Evolutionary conservation across 2,888 invertebrate species (phyloP).

Genomic region (Heteromurus nitidus): DNA sequence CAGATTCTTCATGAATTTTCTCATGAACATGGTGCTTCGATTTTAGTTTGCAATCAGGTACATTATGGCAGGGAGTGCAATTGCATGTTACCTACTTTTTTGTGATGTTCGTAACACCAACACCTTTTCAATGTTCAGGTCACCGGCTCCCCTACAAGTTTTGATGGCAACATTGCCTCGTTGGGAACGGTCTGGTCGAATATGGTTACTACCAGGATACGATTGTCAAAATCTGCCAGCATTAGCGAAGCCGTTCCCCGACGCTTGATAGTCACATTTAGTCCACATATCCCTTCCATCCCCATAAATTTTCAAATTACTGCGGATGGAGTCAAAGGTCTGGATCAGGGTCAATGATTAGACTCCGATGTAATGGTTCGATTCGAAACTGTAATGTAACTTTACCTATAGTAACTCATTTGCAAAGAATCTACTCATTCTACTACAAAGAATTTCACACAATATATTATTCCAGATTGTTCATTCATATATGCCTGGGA

Average conservation of each 20-base stretch:
- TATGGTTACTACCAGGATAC: slow-evolving; percentile 80
- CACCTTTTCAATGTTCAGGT: no score
- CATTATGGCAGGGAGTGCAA: no score
- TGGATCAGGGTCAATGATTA: no score
- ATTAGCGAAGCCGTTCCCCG: slow-evolving; percentile 74
- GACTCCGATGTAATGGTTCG: no score
- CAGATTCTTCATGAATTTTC: slow-evolving; percentile 79
- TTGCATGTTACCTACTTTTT: no score
- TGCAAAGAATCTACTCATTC: no score
- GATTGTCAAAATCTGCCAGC: slow-evolving; percentile 75
- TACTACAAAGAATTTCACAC: no score
- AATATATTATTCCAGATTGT: no score
- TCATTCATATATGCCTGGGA: no score
- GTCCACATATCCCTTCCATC: slow-evolving; percentile 78
- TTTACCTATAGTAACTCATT: no score
- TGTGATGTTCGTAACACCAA: no score
- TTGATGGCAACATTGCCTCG: slow-evolving; percentile 77
- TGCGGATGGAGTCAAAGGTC: slow-evolving; percentile 29
- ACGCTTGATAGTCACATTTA: slow-evolving; percentile 79
- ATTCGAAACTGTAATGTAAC: no score
- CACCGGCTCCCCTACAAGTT: slow-evolving; percentile 49
- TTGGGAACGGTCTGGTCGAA: slow-evolving; percentile 83
- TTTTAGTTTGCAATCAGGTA: slow-evolving; percentile 86
- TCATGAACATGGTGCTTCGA: slow-evolving; percentile 78
- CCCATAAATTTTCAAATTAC: slow-evolving; percentile 23